A percentile compares a stretch with the other conserved stretches of the same genome.
phyloP scores from a whole-genome alignment of 2,888 invertebrate species.

The Spisula solida region DNA sequence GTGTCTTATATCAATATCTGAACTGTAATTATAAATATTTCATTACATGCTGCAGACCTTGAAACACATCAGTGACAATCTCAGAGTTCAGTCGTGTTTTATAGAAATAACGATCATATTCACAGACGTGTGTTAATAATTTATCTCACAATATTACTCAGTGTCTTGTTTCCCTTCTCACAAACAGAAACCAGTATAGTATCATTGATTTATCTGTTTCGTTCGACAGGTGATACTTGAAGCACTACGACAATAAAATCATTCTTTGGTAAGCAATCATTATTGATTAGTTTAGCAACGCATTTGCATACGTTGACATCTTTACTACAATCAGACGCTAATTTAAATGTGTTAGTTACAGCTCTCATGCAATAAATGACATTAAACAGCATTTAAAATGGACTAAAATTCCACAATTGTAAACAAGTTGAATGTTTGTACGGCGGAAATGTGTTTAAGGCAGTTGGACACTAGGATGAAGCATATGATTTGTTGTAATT shows the following conservation, averaged over 20 bases:
- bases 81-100: neutral
- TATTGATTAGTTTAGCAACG: neutral
- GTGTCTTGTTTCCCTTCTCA: neutral
- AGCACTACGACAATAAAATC: neutral
- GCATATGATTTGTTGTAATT: too few species aligned
- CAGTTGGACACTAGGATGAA: too few species aligned
- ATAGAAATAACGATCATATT: constrained; percentile 2
- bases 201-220: neutral
- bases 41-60: neutral
- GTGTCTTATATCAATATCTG: neutral
- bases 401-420: too few species aligned
- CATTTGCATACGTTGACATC: neutral
- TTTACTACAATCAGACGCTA: neutral
- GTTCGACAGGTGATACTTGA: neutral
- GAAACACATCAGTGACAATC: neutral
- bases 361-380: neutral
- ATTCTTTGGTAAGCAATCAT: neutral
- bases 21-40: neutral
- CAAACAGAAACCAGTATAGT: neutral
- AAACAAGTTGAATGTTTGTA: too few species aligned
- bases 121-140: constrained; percentile 8
- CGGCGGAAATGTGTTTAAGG: too few species aligned
- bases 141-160: neutral
- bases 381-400: neutral
- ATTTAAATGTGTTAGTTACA: neutral